These are phyloP conservation scores for Epinotia ramella DNA, from an alignment of 2,888 invertebrate species.

Conservation along the genomic window DNA sequence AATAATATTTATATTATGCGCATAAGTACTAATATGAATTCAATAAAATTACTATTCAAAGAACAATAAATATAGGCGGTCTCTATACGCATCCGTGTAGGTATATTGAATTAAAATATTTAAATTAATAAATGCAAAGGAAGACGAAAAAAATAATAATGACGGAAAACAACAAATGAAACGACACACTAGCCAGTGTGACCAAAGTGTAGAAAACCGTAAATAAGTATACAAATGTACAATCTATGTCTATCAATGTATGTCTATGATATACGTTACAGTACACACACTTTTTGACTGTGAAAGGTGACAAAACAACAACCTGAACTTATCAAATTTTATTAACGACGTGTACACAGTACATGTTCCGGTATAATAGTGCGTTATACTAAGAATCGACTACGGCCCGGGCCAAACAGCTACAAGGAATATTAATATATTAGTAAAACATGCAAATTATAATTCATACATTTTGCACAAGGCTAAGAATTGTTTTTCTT, in stretches of 20 bases:
- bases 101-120: slow-evolving; percentile 7
- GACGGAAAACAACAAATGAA: not conserved
- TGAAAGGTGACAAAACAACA: not conserved
- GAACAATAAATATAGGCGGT: slow-evolving; percentile 16
- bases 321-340: not conserved
- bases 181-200: not conserved
- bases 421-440: slow-evolving; percentile 1
- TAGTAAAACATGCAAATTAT: slow-evolving; percentile 28
- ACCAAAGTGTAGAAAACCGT: not conserved
- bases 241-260: no score
- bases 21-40: slow-evolving; percentile 23
- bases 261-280: no score
- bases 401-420: not conserved
- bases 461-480: slow-evolving; percentile 12
- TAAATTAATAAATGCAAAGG: slow-evolving; percentile 14
- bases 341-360: not conserved
- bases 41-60: slow-evolving; percentile 35
- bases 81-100: slow-evolving; percentile 16
- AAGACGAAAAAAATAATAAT: slow-evolving; percentile 11
- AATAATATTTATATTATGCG: slow-evolving; percentile 13
- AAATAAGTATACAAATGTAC: not conserved
- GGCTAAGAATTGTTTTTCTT: not conserved
- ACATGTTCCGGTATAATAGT: not conserved
- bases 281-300: not conserved
- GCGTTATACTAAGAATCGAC: not conserved